Evolutionary conservation across 2,888 invertebrate genomes (phyloP), one percentile per base, ranked within the genome.

Genomic region (Exephanes ischioxanthus): DNA sequence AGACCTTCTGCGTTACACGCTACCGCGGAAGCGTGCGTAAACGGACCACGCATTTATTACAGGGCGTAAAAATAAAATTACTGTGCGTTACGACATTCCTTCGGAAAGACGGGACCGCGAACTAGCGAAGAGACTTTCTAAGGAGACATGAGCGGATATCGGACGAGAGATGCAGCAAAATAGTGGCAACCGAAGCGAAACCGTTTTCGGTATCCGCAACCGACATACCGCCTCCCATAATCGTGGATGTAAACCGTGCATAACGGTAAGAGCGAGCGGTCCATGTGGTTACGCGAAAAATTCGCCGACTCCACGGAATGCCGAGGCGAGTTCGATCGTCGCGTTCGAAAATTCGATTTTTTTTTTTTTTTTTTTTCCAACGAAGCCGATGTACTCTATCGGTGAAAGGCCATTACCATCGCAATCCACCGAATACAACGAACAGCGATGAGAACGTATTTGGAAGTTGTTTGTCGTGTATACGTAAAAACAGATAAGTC

Each of bases 61-160:
- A 85, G 90, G 73, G 89, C 88, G 92, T 91, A 90, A 92, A 83
- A 92, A 90, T 90, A 90, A 91, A 93, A 92, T 93, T 92, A 93
- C 91, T 90, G 51, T 68, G 68, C 78, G 78, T 78, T 83, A 78
- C 72, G 58, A 58, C 66, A 22, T 37, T 73, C 73, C 66, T 45
- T 67, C 58, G 66, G 19, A 67, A 78, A 73, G 72, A 72, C 37
- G 68, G 72, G 79, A 84, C 85, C 78, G 77, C 70, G 80, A 80
- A 71, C 78, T 61, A 70, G 73, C 55, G 66, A 58, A 61, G 51
- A 75, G 51, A 67, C 9, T 75, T 5, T 78, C 61, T 48, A 70
- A 75, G 75, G 66, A 68, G 72, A 72, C 61, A 63, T 19, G 55
- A 55, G 63, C 16, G 30, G 33, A 55, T 63, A 66, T 67, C 45